phyloP scores from a whole-genome alignment of 2,113 vertebrate species.

The Romanogobio albipinnatus region DNA sequence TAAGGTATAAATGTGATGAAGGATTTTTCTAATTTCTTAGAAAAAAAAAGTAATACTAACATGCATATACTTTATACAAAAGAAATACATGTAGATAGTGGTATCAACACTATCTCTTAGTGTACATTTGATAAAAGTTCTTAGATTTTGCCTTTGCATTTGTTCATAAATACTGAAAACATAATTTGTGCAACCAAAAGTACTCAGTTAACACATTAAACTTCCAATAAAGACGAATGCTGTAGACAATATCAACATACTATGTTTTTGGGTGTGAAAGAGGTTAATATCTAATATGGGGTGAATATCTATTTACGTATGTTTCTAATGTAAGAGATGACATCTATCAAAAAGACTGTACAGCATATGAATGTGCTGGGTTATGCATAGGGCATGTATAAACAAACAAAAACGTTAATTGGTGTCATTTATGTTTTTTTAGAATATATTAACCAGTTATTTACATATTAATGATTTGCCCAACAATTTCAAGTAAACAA shows the following conservation, averaged over 20 bases:
- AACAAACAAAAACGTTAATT: background rate
- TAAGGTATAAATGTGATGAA: background rate
- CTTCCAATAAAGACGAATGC: background rate
- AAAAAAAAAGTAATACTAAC: conserved; percentile 11
- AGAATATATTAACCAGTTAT: background rate
- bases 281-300: no score
- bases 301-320: background rate
- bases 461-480: background rate
- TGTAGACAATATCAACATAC: background rate
- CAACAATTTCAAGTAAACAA: background rate
- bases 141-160: conserved; percentile 24
- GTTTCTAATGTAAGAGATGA: background rate
- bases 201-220: background rate
- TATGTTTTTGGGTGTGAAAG: background rate
- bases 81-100: background rate
- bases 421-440: no score
- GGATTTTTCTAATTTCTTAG: background rate
- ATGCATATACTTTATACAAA: conserved; percentile 8
- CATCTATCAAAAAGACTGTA: background rate
- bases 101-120: background rate
- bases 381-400: background rate
- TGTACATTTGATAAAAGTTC: background rate
- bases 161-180: conserved; percentile 19
- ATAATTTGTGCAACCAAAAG: conserved; percentile 16
- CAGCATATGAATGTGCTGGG: background rate